phyloP scores from a whole-genome alignment of 2,888 invertebrate genomes.

The Spisula solida region DNA sequence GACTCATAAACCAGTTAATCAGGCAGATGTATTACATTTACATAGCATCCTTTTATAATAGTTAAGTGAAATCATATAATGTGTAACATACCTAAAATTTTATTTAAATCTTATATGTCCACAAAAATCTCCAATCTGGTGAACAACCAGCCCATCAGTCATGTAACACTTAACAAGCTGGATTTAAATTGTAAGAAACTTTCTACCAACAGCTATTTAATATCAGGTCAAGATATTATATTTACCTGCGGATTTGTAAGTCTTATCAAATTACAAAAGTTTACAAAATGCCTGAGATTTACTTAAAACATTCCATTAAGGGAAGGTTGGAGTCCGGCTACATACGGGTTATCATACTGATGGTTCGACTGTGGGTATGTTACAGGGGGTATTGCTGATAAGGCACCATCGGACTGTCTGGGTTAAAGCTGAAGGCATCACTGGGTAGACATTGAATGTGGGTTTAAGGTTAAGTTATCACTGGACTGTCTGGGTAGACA shows the following conservation, averaged over 20 bases:
- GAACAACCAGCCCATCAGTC: background rate
- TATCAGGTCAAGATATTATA: slow-evolving; percentile 49
- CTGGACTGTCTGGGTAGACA: too few relatives aligned
- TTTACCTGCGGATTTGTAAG: slow-evolving; percentile 43
- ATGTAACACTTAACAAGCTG: background rate
- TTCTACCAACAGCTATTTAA: slow-evolving; percentile 39
- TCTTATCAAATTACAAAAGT: slow-evolving; percentile 46
- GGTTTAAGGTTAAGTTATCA: too few relatives aligned
- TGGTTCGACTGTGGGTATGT: background rate
- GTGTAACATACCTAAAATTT: slow-evolving; percentile 18
- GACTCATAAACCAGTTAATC: background rate
- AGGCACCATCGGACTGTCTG: background rate
- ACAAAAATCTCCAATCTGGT: background rate
- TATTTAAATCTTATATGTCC: slow-evolving; percentile 9
- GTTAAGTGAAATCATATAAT: background rate
- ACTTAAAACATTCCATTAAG: slow-evolving; percentile 34
- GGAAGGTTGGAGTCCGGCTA: background rate
- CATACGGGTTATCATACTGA: background rate
- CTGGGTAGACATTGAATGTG: too few relatives aligned
- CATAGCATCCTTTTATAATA: background rate
- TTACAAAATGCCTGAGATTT: slow-evolving; percentile 40
- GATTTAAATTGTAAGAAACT: background rate
- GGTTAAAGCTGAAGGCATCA: background rate
- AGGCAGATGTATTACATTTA: background rate
- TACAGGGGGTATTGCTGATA: background rate